Conservation (phyloP, 2,888 invertebrate genomes). For the Ichneumon xanthorius region DNA sequence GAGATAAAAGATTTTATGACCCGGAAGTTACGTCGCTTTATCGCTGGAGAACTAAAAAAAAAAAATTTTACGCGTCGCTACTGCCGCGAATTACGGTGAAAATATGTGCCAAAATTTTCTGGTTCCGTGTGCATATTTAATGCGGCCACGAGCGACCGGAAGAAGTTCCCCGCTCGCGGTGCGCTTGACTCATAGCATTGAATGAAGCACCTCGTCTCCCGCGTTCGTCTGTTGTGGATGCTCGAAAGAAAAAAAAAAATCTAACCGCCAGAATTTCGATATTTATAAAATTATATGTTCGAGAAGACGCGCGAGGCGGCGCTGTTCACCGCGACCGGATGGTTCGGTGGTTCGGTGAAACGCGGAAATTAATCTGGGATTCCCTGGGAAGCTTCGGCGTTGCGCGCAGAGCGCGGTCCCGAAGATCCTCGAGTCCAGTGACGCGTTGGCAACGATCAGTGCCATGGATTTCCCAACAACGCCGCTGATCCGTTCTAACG, state of each 20-base stretch:
- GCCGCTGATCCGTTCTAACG: not conserved
- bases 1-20: no score
- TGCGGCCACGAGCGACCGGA: no score
- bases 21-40: no score
- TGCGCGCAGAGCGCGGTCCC: not conserved
- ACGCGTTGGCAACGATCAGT: not conserved
- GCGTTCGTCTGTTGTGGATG: not conserved
- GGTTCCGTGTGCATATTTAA: no score
- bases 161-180: not conserved
- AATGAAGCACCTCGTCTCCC: conserved; percentile 47
- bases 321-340: conserved; percentile 19
- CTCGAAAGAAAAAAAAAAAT: not conserved
- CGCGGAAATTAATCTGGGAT: conserved; percentile 52
- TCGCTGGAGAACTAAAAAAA: no score
- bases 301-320: conserved; percentile 26
- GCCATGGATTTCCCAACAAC: conserved; percentile 7
- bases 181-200: conserved; percentile 31
- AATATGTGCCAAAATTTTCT: no score
- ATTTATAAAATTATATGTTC: conserved; percentile 52
- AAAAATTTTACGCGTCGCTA: no score
- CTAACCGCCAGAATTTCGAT: conserved; percentile 17
- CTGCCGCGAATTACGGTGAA: no score
- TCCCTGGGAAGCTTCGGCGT: conserved; percentile 19
- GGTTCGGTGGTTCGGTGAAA: conserved; percentile 32
- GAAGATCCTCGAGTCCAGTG: not conserved